Evolutionary conservation across 1,140 invertebrate genomes (phyloP), one percentile per base, ranked within the genome.

Genomic region (Wasmannia auropunctata): DNA sequence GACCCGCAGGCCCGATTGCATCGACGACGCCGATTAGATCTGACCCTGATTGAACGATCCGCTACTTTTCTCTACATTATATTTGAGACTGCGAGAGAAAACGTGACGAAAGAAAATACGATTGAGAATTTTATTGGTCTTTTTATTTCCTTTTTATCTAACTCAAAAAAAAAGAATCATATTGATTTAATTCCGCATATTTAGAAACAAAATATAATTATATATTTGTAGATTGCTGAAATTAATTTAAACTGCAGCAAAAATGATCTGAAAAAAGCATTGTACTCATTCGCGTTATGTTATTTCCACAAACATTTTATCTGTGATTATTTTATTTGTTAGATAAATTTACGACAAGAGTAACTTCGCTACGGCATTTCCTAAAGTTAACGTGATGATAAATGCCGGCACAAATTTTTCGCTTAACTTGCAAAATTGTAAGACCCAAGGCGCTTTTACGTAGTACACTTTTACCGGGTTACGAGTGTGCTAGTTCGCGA

Each of bases 401-500:
- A 79, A 51, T 69, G 31, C 3, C 43, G 14, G 4, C n/a, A 22
- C 60, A 51, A 69, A 37, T 69, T 69, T 80, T 67, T 69, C 31
- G 31, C n/a, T 37, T 51, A 43, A 63, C 19, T 63, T 63, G 56
- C 56, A 67, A 37, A 67, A 69, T 69, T 69, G 60, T n/a, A 31
- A 65, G 14, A 37, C n/a, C 16, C 16, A 54, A 67, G 31, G 16
- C 31, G 43, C 62, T 49, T n/a, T 54, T 43, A 63, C 19, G 22
- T 28, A 19, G 22, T 62, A 28, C 6, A 63, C 25, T 31, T 43
- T 34, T 49, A 63, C 14, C 40, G 51, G 40, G 25, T 63, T 60
- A 25, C n/a, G 56, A 43, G 31, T 62, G 62, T 10, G 16, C 16
- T 14, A 58, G n/a, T 60, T 16, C 3, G 37, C 16, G 51, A 43